Base-by-base conservation (phyloP, 2,113 vertebrate genomes). In the Ophthalmolycus amberensis region DNA sequence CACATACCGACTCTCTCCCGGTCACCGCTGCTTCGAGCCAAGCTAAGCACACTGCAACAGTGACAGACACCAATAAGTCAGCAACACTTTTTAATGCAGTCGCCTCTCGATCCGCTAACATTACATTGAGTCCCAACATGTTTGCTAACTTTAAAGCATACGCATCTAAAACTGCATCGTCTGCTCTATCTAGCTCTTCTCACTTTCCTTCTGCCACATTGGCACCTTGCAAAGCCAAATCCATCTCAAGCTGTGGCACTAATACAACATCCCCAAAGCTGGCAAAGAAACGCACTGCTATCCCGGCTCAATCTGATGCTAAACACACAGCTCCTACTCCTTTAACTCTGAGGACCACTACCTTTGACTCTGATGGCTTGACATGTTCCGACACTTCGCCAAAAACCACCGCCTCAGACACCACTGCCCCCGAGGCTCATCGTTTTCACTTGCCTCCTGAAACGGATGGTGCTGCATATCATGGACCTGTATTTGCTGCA, bases 41-140 rank as follows among this genome's bases (percentile, higher is more conserved):
- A 66, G 37, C 66, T 40, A 42, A 74, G 32, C 71, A 56, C 48
- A 20, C 62, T 73, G 58, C 77, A 46, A n/a, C 34, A 6, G 22
- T 48, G 64, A 79, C 44, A 8, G 3, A 67, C 22, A 1, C 22
- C 32, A 74, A 71, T n/a, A 88, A 71, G 56, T 69, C 92, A 32
- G 7, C 54, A 56, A 86, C 87, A 10, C 92, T 93, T 74, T 92
- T 89, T 48, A 82, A 84, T 62, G 89, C 90, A 27, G 88, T 93
- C 3, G 38, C 69, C 16, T 84, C 85, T 1, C 67, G 90, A 77
- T 91, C 90, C 11, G 74, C 88, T 16, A 65, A 81, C 25, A 27
- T 88, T n/a, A 9, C 59, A 9, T 79, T 84, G 44, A 71, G 42
- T 64, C 64, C 89, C 32, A 66, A 63, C 63, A 34, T 66, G 25